A percentile compares a stretch with the other conserved stretches of the same genome.
These are phyloP conservation scores for Plagiodera versicolora DNA, from an alignment of 2,888 invertebrate species.

Conservation along the genomic window DNA sequence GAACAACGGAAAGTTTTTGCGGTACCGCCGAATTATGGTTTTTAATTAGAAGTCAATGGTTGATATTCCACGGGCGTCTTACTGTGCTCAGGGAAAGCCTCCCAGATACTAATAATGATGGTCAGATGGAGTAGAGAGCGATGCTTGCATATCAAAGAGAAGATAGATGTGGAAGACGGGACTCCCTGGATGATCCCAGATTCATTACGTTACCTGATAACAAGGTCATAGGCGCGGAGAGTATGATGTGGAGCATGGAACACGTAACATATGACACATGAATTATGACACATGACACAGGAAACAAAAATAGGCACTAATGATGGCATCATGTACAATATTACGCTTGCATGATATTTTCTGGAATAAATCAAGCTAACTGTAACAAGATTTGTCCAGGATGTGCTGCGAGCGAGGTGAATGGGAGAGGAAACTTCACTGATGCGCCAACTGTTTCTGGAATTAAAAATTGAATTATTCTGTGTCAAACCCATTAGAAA, in stretches of 20 bases:
- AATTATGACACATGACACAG: no score
- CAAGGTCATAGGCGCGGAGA: no score
- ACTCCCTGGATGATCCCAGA: constrained; percentile 20
- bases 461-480: constrained; percentile 16
- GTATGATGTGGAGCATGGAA: no score
- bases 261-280: no score
- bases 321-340: no score
- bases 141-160: constrained; percentile 33
- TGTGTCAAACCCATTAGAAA: constrained; percentile 11
- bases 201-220: no score
- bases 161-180: constrained; percentile 23
- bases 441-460: constrained; percentile 13
- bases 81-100: constrained; percentile 19
- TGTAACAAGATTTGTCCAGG: constrained; percentile 7
- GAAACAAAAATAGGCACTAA: no score
- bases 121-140: constrained; percentile 27
- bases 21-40: constrained; percentile 17
- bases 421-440: constrained; percentile 6
- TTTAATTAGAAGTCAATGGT: constrained; percentile 25
- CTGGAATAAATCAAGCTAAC: background rate
- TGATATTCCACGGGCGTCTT: constrained; percentile 21
- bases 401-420: background rate
- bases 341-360: background rate
- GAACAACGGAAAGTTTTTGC: constrained; percentile 11
- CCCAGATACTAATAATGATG: constrained; percentile 28